These are phyloP conservation scores for Rhinoraja longicauda DNA, from an alignment of 2,797 vertebrate species.

Conservation along the genomic window DNA sequence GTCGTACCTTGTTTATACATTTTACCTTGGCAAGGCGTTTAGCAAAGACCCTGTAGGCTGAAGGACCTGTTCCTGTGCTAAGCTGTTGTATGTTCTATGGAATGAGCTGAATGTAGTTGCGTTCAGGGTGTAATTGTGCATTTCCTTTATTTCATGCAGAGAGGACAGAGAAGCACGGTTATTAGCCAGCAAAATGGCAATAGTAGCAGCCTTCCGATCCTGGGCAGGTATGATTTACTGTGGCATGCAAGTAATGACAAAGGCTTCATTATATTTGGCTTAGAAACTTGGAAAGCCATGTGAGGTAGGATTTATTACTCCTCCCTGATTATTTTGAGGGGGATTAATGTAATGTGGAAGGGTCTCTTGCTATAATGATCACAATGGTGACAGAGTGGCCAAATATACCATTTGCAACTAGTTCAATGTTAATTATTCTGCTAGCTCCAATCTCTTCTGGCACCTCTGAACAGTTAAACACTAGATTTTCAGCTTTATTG, in stretches of 20 bases:
- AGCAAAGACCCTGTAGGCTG: too few relatives aligned
- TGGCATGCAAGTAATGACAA: neutral
- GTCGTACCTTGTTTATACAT: too few relatives aligned
- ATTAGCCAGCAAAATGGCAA: conserved; percentile 93
- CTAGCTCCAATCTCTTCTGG: too few relatives aligned
- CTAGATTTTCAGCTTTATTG: too few relatives aligned
- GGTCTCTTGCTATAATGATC: neutral
- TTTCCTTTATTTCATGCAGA: conserved; percentile 53
- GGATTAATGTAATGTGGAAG: neutral
- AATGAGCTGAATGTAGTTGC: neutral
- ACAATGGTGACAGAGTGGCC: neutral
- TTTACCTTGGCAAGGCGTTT: too few relatives aligned
- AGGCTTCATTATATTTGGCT: neutral
- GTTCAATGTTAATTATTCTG: too few relatives aligned
- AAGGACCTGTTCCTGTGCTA: too few relatives aligned
- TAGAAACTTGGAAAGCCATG: neutral
- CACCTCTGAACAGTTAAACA: too few relatives aligned
- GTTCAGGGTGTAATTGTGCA: conserved; percentile 5
- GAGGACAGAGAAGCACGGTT: conserved; percentile 94
- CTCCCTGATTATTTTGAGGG: neutral
- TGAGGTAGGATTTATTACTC: neutral
- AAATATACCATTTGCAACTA: too few relatives aligned
- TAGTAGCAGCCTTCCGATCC: conserved; percentile 92
- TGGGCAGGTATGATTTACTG: conserved; percentile 79
- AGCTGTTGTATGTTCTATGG: neutral